phyloP scores from a whole-genome alignment of 2,113 vertebrate genomes.

The Talpa occidentalis region DNA sequence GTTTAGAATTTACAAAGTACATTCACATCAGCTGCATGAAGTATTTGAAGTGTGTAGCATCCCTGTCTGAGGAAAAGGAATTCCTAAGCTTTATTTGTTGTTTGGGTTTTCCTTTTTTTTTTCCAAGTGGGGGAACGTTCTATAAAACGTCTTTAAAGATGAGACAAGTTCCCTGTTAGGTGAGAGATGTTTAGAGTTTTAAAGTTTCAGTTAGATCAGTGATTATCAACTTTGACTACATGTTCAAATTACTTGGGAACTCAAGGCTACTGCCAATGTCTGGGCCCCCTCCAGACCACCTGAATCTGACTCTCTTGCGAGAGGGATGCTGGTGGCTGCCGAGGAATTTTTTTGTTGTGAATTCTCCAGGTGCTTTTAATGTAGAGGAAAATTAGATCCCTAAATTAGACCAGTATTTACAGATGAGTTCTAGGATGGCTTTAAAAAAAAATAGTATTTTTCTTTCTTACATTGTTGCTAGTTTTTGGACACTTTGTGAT shows the following conservation, averaged over 20 bases:
- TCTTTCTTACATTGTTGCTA: too few species aligned
- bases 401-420: background rate
- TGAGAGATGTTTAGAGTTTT: background rate
- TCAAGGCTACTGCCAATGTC: background rate
- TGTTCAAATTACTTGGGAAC: background rate
- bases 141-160: background rate
- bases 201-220: background rate
- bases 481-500: too few species aligned
- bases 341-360: background rate
- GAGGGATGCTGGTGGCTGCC: background rate
- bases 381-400: background rate
- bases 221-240: background rate
- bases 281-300: background rate
- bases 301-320: background rate
- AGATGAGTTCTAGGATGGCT: background rate
- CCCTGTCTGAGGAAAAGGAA: background rate
- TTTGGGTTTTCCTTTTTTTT: background rate
- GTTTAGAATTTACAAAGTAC: background rate
- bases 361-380: background rate
- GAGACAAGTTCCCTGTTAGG: background rate
- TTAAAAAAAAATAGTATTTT: background rate
- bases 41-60: background rate
- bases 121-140: background rate
- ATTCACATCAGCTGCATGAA: background rate
- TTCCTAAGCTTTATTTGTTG: background rate